Evolutionary conservation across 1,140 invertebrate genomes (phyloP), one percentile per base, ranked within the genome.

Genomic region (Drosophila nigrodunni): DNA sequence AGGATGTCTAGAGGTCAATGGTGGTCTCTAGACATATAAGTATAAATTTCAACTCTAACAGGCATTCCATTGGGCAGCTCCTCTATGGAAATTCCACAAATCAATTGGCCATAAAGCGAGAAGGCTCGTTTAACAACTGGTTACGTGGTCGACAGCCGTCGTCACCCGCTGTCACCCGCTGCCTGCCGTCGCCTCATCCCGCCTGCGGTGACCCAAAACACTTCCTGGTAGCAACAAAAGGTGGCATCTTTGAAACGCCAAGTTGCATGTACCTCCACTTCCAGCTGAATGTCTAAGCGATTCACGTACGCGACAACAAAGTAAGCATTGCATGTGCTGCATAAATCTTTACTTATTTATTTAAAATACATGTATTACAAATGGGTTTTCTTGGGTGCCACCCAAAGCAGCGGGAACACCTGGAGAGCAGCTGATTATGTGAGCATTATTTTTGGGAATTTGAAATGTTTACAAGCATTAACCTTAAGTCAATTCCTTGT

Each of bases 41-140:
- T 59, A 68, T 79, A 86, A 80, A 77, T 65, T 70, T 67, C 66
- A 60, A 71, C 49, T 75, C 66, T 46, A 78, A 79, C 66, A 21
- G 67, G 82, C 79, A 73, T 78, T 80, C 58, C 15, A 46, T 37
- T 46, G 18, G 59, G 41, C 43, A 34, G 25, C 25, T 64, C 61
- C 34, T 58, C 66, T 75, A 72, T 75, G 73, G 60, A 75, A 78
- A 70, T 64, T 74, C 74, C 79, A 74, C 78, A 73, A 77, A 69
- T 85, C 77, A 80, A 80, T 83, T 85, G 82, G 82, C 78, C 66
- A 86, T 78, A 77, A 76, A 78, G 61, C 72, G 65, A 49, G 62
- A 58, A 73, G 83, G 80, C 83, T 80, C 77, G 85, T 89, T 87
- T 87, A 85, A 83, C 83, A 80, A 87, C 80, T 80, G 69, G 83